Evolutionary conservation across 2,888 invertebrate genomes (phyloP).

Genomic region (Conistra vaccinii): DNA sequence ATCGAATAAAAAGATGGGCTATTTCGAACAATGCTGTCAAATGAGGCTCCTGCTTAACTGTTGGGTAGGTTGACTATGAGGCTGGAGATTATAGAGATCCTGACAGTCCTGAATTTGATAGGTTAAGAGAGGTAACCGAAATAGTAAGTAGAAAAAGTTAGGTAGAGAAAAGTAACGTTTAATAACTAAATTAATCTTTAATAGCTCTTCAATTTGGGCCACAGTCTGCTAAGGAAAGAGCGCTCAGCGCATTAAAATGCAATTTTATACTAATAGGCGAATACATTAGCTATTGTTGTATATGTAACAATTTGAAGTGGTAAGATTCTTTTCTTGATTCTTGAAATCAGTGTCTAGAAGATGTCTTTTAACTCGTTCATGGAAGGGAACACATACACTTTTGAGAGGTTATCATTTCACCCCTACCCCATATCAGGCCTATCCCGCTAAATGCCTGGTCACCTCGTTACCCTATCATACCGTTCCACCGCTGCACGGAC

Average conservation of each 20-base stretch:
- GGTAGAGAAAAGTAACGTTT: background rate
- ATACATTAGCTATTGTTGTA: background rate
- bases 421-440: too few species aligned
- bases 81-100: background rate
- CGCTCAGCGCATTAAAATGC: background rate
- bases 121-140: background rate
- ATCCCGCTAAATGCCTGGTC: conserved; percentile 22
- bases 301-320: background rate
- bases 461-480: conserved; percentile 36
- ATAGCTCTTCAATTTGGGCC: background rate
- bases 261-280: background rate
- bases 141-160: background rate
- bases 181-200: background rate
- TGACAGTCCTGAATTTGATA: background rate
- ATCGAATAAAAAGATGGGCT: conserved; percentile 65
- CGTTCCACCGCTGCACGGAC: conserved; percentile 18
- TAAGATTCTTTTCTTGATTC: background rate
- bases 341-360: background rate
- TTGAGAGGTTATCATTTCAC: background rate
- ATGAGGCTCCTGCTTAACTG: conserved; percentile 63
- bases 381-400: too few species aligned
- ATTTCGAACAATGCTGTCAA: conserved; percentile 71
- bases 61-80: conserved; percentile 14
- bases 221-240: background rate
- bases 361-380: background rate